Conservation (phyloP, 2,113 vertebrate genomes). For the Capreolus pygargus region DNA sequence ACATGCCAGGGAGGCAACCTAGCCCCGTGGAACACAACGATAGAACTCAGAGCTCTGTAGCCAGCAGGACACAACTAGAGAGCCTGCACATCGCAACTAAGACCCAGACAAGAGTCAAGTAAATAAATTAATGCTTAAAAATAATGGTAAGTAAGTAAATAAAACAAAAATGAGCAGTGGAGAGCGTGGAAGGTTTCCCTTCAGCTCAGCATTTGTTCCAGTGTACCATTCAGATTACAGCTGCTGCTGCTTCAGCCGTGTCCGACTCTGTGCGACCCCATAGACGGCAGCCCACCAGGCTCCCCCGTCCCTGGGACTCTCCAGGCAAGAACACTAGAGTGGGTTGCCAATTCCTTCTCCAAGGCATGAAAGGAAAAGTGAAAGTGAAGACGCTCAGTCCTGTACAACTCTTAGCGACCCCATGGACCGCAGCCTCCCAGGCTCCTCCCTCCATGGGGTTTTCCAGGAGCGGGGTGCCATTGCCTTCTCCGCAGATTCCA, state of each 20-base stretch:
- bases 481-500: background rate
- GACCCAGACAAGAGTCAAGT: background rate
- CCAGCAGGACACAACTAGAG: background rate
- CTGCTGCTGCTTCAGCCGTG: background rate
- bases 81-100: background rate
- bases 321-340: background rate
- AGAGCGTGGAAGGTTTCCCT: background rate
- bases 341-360: background rate
- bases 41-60: background rate
- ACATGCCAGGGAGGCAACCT: background rate
- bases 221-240: background rate
- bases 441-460: background rate
- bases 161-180: background rate
- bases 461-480: background rate
- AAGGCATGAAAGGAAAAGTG: background rate
- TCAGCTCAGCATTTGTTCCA: background rate
- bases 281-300: background rate
- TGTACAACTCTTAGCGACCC: background rate
- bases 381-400: background rate
- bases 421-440: background rate
- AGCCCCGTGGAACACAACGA: background rate
- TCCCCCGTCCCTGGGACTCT: background rate
- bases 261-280: accelerated
- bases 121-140: background rate
- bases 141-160: background rate